phyloP scores from a whole-genome alignment of 2,797 vertebrate genomes.

The Gymnoscopelus braueri region DNA sequence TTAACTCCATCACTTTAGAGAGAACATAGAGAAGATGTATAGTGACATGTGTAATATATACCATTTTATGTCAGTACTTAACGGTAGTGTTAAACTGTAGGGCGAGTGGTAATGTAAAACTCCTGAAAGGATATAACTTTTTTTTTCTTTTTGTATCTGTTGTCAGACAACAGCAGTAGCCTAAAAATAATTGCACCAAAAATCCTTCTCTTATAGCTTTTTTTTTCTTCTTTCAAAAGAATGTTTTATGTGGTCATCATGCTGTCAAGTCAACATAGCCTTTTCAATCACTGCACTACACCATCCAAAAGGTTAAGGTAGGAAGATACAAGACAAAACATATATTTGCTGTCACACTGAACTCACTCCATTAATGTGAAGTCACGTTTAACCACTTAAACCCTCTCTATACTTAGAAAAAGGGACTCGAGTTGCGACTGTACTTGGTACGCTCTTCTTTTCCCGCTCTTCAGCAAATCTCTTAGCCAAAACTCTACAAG shows the following conservation, averaged over 20 bases:
- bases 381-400: background rate
- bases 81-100: conserved; percentile 70
- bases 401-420: too few relatives aligned
- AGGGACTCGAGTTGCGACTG: too few relatives aligned
- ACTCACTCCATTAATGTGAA: conserved; percentile 31
- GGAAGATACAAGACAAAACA: conserved; percentile 24
- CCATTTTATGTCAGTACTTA: conserved; percentile 62
- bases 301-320: conserved; percentile 20
- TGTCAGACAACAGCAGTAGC: conserved; percentile 62
- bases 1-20: conserved; percentile 65
- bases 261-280: conserved; percentile 28
- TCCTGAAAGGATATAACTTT: conserved; percentile 38
- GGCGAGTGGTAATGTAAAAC: conserved; percentile 41
- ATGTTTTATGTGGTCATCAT: conserved; percentile 16
- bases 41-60: conserved; percentile 77
- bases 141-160: conserved; percentile 44
- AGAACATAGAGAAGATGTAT: conserved; percentile 76
- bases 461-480: too few relatives aligned
- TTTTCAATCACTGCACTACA: conserved; percentile 22
- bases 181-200: conserved; percentile 72
- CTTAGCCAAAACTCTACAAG: too few relatives aligned
- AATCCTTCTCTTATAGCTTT: conserved; percentile 58
- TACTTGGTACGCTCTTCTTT: too few relatives aligned
- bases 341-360: conserved; percentile 23
- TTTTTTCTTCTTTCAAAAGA: conserved; percentile 30